Base-by-base conservation (phyloP, 2,888 invertebrate species). In the Eucera pruinosa region DNA sequence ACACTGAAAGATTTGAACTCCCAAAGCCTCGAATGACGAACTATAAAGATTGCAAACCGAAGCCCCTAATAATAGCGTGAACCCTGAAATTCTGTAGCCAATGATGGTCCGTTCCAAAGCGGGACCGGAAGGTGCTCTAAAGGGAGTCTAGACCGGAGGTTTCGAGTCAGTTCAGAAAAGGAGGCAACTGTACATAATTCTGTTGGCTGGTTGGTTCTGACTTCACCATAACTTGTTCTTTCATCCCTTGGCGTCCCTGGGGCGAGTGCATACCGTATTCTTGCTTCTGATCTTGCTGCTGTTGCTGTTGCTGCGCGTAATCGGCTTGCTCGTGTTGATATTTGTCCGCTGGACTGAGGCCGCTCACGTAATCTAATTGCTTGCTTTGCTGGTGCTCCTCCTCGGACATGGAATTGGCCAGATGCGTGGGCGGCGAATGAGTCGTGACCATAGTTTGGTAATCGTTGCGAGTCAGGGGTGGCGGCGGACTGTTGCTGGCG, bases 101-200 rank as follows among this genome's bases (percentile, higher is more conserved):
- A 45, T 52, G 27, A 20, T 23, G 27, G 47, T 9, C 30, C 11
- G 20, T 15, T 20, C 45, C 25, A 57, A 43, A 54, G 6, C 20
- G 50, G 50, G 25, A 45, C 20, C 15, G 2, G 25, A 27, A 30
- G 30, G 25, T 65, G 57, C 30, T 58, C 60, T 78, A 79, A 48
- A 79, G 62, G 58, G 69, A 83, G 81, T 79, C 85, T 86, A 84
- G 88, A 88, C 81, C 87, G 83, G 80, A 91, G 89, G 87, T 86
- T 89, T 88, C 91, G 90, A 88, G 91, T 92, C 93, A 95, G 93
- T 95, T 95, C 95, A 95, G 94, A 95, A 96, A 96, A 95, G 96
- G 95, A 93, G 96, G 96, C 93, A 96, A 93, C 66, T 95, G 94
- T 47, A 96, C 95, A 89, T 95, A 96, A 58, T 94, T 94, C 89